These are phyloP conservation scores for Eupithecia tripunctaria DNA, from an alignment of 2,888 invertebrate species.

Conservation along the genomic window DNA sequence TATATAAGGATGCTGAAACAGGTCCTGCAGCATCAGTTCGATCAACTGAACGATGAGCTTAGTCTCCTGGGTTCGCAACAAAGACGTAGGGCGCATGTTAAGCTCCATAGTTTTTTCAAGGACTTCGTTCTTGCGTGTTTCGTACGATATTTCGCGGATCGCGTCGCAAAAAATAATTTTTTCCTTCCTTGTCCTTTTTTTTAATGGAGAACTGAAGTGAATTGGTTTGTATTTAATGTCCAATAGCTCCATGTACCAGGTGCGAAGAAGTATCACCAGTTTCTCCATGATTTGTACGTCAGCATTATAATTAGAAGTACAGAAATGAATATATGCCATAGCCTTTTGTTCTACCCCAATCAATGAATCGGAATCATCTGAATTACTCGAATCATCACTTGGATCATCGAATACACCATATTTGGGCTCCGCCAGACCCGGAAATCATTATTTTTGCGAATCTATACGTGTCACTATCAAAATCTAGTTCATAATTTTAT, in stretches of 20 bases:
- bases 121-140: slow-evolving; percentile 13
- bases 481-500: neutral
- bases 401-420: neutral
- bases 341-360: too few species aligned
- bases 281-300: slow-evolving; percentile 1
- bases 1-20: slow-evolving; percentile 21
- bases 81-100: neutral
- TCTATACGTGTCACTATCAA: neutral
- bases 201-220: slow-evolving; percentile 12
- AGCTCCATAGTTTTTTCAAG: slow-evolving; percentile 13
- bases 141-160: slow-evolving; percentile 17
- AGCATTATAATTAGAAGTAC: neutral
- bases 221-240: slow-evolving; percentile 10
- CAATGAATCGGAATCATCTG: neutral
- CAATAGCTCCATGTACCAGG: slow-evolving; percentile 19
- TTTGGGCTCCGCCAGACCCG: neutral
- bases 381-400: neutral
- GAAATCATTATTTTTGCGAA: neutral
- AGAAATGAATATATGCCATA: neutral
- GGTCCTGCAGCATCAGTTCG: slow-evolving; percentile 21
- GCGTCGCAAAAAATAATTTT: neutral
- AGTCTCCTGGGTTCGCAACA: neutral
- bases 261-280: slow-evolving; percentile 3
- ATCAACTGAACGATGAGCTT: slow-evolving; percentile 19
- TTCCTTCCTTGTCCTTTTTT: slow-evolving; percentile 19